Evolutionary conservation across 2,113 vertebrate genomes (phyloP).

Genomic region (Hemichromis elongatus): DNA sequence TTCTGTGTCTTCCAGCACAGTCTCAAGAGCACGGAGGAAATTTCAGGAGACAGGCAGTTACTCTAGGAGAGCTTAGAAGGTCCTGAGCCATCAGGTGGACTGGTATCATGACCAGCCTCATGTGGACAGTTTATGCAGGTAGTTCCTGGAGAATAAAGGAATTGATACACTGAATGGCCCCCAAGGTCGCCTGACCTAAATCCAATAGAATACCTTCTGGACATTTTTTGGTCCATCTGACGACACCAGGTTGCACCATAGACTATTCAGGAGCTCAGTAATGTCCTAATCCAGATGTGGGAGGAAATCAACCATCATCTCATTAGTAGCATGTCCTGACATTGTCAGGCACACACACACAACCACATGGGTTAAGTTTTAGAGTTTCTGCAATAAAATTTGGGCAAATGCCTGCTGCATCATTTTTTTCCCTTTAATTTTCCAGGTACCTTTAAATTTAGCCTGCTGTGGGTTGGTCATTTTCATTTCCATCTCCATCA

Average conservation of each 20-base stretch:
- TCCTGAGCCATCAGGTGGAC: background rate
- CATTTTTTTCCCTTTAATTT: no score
- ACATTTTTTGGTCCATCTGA: background rate
- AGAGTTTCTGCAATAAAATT: no score
- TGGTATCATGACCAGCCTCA: background rate
- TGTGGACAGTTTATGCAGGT: background rate
- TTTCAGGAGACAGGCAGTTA: background rate
- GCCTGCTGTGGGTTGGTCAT: background rate
- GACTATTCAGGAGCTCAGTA: background rate
- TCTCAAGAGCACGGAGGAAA: background rate
- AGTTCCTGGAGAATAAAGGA: background rate
- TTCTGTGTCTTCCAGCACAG: background rate
- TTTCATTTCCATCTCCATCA: background rate
- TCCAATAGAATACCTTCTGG: background rate
- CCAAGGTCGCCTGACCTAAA: background rate
- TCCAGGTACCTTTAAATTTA: no score
- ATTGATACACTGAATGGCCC: background rate
- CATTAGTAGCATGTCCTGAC: background rate
- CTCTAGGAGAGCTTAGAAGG: background rate
- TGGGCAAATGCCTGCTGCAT: no score
- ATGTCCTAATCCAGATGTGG: background rate
- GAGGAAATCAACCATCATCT: background rate
- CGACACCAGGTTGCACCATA: background rate
- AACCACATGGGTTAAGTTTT: background rate
- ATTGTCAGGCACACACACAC: background rate